Conservation (phyloP, 2,113 vertebrate genomes). For the Aphyosemion australe region DNA sequence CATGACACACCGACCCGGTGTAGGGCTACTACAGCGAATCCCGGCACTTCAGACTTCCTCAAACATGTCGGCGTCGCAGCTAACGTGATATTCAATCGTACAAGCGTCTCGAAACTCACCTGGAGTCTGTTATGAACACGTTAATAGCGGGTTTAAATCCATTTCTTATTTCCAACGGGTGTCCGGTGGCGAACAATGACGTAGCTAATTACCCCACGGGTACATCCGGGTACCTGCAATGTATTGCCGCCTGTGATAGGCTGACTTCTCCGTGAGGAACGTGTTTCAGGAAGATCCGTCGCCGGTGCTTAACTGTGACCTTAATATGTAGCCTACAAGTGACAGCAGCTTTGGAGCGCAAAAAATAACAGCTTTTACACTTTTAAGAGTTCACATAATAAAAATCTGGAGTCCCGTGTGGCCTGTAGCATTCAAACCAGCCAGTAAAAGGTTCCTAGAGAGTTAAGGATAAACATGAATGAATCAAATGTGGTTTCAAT, state of each 20-base stretch:
- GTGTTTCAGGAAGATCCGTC: constrained; percentile 56
- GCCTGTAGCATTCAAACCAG: too few relatives aligned
- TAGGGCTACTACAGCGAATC: constrained; percentile 48
- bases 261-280: constrained; percentile 38
- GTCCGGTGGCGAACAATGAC: constrained; percentile 88
- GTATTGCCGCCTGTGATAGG: constrained; percentile 64
- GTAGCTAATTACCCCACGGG: constrained; percentile 81
- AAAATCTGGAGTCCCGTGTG: not conserved
- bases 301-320: constrained; percentile 54
- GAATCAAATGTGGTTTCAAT: not conserved
- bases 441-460: too few relatives aligned
- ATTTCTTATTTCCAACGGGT: constrained; percentile 82
- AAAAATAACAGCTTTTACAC: not conserved
- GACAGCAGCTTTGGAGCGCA: not conserved
- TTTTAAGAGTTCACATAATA: not conserved
- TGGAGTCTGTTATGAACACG: constrained; percentile 71
- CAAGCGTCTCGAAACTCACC: constrained; percentile 60
- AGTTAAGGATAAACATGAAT: not conserved
- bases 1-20: constrained; percentile 76
- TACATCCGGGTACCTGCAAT: constrained; percentile 81
- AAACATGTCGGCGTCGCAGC: not conserved
- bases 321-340: constrained; percentile 33
- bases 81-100: not conserved
- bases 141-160: constrained; percentile 78
- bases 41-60: not conserved